These are phyloP conservation scores for Athalia cordata DNA, from an alignment of 2,888 invertebrate genomes.

Conservation along the genomic window DNA sequence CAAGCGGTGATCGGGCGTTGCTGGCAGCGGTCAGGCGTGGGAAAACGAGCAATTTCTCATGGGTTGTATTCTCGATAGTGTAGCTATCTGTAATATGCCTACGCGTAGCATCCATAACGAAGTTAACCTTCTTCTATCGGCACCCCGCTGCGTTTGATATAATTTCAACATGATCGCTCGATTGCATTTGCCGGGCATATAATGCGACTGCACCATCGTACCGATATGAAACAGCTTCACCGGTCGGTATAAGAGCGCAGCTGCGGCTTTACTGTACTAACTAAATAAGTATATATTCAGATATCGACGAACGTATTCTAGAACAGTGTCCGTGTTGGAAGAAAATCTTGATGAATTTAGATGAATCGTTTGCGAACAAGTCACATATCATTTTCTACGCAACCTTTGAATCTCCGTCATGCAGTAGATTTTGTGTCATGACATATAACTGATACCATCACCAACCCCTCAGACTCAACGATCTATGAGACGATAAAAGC, in stretches of 20 bases:
- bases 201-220: not conserved
- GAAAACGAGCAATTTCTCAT: constrained; percentile 46
- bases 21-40: constrained; percentile 29
- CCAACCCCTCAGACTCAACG: too few species aligned
- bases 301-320: constrained; percentile 27
- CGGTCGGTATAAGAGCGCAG: constrained; percentile 11
- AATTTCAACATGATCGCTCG: constrained; percentile 45
- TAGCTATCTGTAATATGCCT: constrained; percentile 45
- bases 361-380: constrained; percentile 3
- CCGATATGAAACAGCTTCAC: constrained; percentile 14
- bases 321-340: constrained; percentile 11
- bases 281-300: not conserved
- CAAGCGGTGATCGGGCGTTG: constrained; percentile 24
- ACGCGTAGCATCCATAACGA: constrained; percentile 44
- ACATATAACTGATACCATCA: too few species aligned
- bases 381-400: too few species aligned
- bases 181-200: not conserved
- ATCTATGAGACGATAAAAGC: too few species aligned
- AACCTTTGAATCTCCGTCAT: too few species aligned
- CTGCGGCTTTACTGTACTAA: not conserved
- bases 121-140: constrained; percentile 44
- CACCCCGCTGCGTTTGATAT: constrained; percentile 45
- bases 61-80: constrained; percentile 5
- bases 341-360: constrained; percentile 27
- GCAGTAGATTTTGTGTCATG: too few species aligned